These are phyloP conservation scores for Campoplex nolae DNA, from an alignment of 2,888 invertebrate genomes.

Conservation along the genomic window DNA sequence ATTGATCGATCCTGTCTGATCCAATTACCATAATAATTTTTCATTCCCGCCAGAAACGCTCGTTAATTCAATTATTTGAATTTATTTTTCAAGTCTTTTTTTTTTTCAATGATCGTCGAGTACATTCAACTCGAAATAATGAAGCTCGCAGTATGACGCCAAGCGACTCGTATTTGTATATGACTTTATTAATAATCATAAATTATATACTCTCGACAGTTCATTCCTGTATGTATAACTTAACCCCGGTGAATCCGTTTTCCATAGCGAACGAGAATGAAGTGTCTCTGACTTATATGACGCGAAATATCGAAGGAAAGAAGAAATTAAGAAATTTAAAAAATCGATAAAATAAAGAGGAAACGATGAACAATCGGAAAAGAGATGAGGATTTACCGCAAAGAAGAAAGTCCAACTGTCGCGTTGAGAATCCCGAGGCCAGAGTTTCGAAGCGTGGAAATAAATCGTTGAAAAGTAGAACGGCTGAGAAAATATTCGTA, in stretches of 20 bases:
- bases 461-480: constrained; percentile 45
- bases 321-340: background rate
- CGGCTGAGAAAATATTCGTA: constrained; percentile 58
- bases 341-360: background rate
- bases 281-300: background rate
- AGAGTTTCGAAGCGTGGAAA: background rate
- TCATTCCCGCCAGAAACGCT: background rate
- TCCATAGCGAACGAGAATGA: background rate
- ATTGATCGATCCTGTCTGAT: background rate
- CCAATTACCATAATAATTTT: background rate
- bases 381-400: background rate
- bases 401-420: background rate
- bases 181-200: background rate
- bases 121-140: background rate
- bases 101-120: background rate
- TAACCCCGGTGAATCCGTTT: background rate
- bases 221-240: background rate
- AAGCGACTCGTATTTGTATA: background rate
- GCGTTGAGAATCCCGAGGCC: background rate
- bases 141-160: background rate
- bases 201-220: background rate
- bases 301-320: background rate
- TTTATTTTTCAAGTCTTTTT: background rate
- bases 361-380: background rate
- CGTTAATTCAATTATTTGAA: background rate